These are phyloP conservation scores for Harpalus rubripes DNA, from an alignment of 2,888 invertebrate species.

Conservation along the genomic window DNA sequence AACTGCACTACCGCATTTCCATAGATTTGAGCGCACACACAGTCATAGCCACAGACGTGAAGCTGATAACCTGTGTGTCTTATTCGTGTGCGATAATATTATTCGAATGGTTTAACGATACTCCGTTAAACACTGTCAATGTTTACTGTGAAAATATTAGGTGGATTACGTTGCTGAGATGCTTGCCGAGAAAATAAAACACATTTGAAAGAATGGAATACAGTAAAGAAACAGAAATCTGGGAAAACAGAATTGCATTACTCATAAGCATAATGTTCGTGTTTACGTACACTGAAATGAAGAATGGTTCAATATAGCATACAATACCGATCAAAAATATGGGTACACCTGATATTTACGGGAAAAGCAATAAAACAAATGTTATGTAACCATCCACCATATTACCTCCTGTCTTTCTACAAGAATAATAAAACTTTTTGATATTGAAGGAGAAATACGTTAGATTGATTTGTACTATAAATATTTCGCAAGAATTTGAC, in stretches of 20 bases:
- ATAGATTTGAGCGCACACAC: not conserved
- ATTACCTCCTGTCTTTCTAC: no score
- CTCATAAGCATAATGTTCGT: not conserved
- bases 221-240: not conserved
- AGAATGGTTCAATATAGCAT: no score
- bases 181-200: not conserved
- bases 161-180: not conserved
- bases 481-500: no score
- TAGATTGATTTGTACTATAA: no score
- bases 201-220: not conserved
- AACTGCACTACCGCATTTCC: slow-evolving; percentile 14
- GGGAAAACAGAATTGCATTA: not conserved
- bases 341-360: no score
- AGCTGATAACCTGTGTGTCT: slow-evolving; percentile 32
- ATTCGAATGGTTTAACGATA: slow-evolving; percentile 35
- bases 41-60: not conserved
- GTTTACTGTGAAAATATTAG: slow-evolving; percentile 46
- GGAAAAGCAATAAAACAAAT: no score
- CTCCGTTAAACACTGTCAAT: slow-evolving; percentile 40
- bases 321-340: no score
- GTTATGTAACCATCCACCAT: no score
- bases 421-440: no score
- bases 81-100: slow-evolving; percentile 53
- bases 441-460: no score
- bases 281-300: not conserved